Percentiles rank a stretch among this genome's conserved stretches.
phyloP scores from a whole-genome alignment of 2,113 vertebrate genomes.

The Chloebia gouldiae region DNA sequence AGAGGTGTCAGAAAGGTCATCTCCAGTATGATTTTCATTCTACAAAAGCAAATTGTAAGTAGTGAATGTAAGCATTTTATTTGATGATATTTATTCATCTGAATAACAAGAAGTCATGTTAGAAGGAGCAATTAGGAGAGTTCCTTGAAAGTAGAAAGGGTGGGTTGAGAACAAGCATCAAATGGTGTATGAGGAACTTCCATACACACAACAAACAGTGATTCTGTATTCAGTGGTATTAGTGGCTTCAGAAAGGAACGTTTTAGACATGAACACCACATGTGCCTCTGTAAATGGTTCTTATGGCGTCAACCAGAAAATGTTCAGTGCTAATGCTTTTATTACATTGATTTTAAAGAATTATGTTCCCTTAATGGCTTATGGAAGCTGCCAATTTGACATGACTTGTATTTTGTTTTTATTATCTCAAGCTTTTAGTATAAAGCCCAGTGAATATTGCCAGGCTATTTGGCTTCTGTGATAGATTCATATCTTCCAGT shows the following conservation, averaged over 20 bases:
- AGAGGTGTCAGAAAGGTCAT: neutral
- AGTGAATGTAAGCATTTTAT: neutral
- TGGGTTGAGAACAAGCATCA: neutral
- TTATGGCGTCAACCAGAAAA: neutral
- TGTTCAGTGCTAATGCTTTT: neutral
- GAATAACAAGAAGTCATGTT: neutral
- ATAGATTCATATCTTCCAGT: neutral
- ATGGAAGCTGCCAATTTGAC: neutral
- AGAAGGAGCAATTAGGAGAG: neutral
- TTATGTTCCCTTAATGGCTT: neutral
- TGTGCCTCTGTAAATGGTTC: rapidly evolving
- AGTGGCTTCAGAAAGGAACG: neutral
- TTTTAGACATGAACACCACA: rapidly evolving
- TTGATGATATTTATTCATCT: neutral
- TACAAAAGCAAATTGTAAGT: rapidly evolving
- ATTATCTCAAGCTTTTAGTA: neutral
- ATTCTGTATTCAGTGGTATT: neutral
- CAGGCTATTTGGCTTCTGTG: neutral
- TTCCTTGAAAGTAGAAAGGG: neutral
- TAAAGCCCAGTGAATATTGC: neutral
- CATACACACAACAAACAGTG: neutral
- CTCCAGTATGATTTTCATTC: neutral
- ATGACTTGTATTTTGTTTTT: neutral
- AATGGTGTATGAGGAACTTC: neutral
- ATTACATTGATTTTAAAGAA: neutral